phyloP scores from a whole-genome alignment of 2,888 invertebrate genomes.

The Tribolium freemani region DNA sequence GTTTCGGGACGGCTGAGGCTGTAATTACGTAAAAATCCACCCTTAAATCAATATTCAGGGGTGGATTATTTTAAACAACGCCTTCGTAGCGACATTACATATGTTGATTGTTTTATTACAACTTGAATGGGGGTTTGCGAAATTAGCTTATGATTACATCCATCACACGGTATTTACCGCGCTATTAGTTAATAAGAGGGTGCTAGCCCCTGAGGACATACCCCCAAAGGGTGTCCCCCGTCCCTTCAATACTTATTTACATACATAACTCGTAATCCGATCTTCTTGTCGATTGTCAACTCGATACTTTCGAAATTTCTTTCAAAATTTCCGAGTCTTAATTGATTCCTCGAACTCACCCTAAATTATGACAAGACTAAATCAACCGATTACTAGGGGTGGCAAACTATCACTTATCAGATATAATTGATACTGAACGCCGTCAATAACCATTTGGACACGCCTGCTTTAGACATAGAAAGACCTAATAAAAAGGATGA shows the following conservation, averaged over 20 bases:
- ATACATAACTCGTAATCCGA: constrained; percentile 62
- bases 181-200: constrained; percentile 69
- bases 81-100: constrained; percentile 55
- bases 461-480: constrained; percentile 50
- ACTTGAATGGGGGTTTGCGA: constrained; percentile 59
- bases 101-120: constrained; percentile 68
- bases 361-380: constrained; percentile 28
- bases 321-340: not conserved
- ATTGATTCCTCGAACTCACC: constrained; percentile 16
- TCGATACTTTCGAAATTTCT: constrained; percentile 1
- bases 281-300: constrained; percentile 55
- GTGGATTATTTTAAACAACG: constrained; percentile 61
- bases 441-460: constrained; percentile 57
- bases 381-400: constrained; percentile 44
- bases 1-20: constrained; percentile 9
- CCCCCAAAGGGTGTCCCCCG: constrained; percentile 54
- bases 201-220: constrained; percentile 58
- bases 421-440: constrained; percentile 59
- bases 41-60: constrained; percentile 54
- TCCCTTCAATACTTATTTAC: constrained; percentile 59
- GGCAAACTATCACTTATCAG: constrained; percentile 56
- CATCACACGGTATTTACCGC: constrained; percentile 69
- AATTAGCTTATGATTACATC: constrained; percentile 69
- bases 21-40: constrained; percentile 36
- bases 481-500: constrained; percentile 41